Evolutionary conservation across 2,113 vertebrate species (phyloP), one percentile per base, ranked within the genome.

Genomic region (Poeciliopsis turrubarensis): DNA sequence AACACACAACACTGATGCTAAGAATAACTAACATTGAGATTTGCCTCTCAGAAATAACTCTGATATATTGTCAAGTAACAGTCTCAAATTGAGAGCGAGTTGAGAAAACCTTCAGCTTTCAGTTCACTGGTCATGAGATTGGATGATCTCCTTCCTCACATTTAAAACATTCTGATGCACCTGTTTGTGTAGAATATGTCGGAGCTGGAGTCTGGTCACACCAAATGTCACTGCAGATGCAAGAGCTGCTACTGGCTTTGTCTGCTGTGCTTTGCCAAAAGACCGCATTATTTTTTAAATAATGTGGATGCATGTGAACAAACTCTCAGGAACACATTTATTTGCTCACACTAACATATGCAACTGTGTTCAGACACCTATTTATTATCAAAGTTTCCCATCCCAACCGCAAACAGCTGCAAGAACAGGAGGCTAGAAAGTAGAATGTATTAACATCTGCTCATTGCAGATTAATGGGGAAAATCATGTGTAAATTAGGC

Each of bases 371-470:
- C 54, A 68, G 31, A 60, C 1, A 6, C 31, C 68, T 65, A 70
- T 47, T 57, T 54, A 73, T 54, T 32, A 30, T 11, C 34, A 37
- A 37, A 60, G 54, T 65, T 70, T 31, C 57, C 82, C 65, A 66
- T 66, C 60, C 65, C 44, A 77, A 79, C 80, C 73, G 78, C 68
- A 22, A 85, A 76, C 92, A 93, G 88, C 87, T 92, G 90, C 12
- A 22, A 80, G 77, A 81, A 83, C 91, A 89, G 85, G 89, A 91
- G 84, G 89, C 82, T 83, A 85, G 78, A 79, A 30, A 79, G 71
- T 78, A 67, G 82, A 91, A 90, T 90, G 82, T 89, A 91, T 89
- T 63, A 87, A 73, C 89, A 93, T 92, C 92, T 92, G 91, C 85
- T 87, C 82, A 86, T 72, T 85, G 68, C 76, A 87, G 86, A 90